Conservation (phyloP, 2,113 vertebrate genomes). For the Promerops cafer region DNA sequence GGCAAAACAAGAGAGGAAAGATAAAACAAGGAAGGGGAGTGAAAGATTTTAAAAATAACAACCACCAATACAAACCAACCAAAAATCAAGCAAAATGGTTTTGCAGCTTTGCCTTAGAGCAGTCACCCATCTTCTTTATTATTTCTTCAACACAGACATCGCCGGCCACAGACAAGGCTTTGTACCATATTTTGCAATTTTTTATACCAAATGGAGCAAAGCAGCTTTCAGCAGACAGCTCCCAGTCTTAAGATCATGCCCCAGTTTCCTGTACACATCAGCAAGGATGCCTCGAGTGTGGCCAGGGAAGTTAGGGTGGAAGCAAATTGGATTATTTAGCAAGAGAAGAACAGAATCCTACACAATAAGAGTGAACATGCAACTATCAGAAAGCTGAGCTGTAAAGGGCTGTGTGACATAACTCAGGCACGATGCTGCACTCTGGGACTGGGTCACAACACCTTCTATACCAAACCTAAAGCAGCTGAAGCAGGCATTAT, state of each 20-base stretch:
- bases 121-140: neutral
- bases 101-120: neutral
- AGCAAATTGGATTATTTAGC: neutral
- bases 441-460: neutral
- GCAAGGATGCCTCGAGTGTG: neutral
- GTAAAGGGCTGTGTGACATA: neutral
- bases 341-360: neutral
- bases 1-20: neutral
- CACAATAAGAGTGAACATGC: neutral
- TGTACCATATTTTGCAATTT: neutral
- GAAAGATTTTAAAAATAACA: neutral
- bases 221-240: neutral
- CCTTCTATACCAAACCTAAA: neutral
- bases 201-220: neutral
- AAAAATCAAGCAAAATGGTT: neutral
- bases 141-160: neutral
- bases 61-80: accelerated
- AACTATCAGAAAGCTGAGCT: neutral
- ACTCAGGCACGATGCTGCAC: neutral
- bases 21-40: neutral
- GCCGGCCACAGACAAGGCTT: neutral
- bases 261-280: neutral
- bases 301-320: neutral
- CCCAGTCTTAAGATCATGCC: neutral
- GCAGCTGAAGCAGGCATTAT: neutral